phyloP scores from a whole-genome alignment of 1,140 invertebrate genomes.

The Geopemphigus sp. region DNA sequence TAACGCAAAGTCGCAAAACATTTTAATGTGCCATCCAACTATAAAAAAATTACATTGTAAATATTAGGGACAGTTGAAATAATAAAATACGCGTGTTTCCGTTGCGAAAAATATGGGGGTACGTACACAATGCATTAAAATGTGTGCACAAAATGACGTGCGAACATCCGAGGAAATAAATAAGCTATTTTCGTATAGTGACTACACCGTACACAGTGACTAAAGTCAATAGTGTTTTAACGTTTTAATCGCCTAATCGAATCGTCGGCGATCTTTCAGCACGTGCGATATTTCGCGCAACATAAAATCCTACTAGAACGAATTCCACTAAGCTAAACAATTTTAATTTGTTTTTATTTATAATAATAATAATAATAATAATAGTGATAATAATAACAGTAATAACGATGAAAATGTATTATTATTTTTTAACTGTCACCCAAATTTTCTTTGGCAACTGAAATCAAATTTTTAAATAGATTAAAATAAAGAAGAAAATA shows the following conservation, averaged over 20 bases:
- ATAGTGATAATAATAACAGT: too few relatives aligned
- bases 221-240: conserved; percentile 21
- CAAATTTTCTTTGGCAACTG: conserved; percentile 13
- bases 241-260: conserved; percentile 14
- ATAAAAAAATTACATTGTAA: conserved; percentile 43
- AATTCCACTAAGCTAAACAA: neutral
- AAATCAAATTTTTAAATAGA: neutral
- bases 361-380: too few relatives aligned
- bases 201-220: neutral
- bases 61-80: conserved; percentile 17
- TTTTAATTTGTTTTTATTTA: neutral
- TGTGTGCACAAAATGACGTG: conserved; percentile 41
- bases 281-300: neutral
- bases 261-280: conserved; percentile 1
- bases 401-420: neutral
- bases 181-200: conserved; percentile 6
- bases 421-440: neutral
- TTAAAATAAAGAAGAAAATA: conserved; percentile 11
- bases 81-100: conserved; percentile 47
- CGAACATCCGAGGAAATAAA: conserved; percentile 29
- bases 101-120: neutral
- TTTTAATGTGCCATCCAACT: conserved; percentile 41
- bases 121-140: conserved; percentile 28
- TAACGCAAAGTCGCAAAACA: conserved; percentile 43
- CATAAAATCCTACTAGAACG: neutral